Percentiles rank a stretch among this genome's conserved stretches.
Conservation (phyloP, 2,797 vertebrate genomes). For the Lagocephalus sceleratus region DNA sequence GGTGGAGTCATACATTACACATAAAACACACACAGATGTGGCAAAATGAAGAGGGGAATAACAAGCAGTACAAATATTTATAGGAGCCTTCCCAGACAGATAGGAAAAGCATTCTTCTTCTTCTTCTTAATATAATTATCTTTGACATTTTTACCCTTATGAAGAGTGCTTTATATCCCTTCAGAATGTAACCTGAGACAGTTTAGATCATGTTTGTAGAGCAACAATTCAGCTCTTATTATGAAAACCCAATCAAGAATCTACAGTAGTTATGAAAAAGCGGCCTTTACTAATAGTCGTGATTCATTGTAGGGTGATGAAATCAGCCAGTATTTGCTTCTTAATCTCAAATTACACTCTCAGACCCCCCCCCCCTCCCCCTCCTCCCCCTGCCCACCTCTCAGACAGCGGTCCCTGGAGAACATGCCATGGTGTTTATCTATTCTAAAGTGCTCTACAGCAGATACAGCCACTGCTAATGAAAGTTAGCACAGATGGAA, state of each 20-base stretch:
- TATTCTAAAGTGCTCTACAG: constrained; percentile 55
- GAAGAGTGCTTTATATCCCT: neutral
- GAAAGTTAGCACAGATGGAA: constrained; percentile 73
- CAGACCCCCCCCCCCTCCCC: too few relatives aligned
- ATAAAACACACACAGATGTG: constrained; percentile 7
- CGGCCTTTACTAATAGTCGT: too few relatives aligned
- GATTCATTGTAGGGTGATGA: constrained; percentile 22
- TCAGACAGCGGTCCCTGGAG: constrained; percentile 37
- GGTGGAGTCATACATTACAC: constrained; percentile 30
- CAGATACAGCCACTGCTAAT: constrained; percentile 67
- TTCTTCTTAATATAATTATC: neutral
- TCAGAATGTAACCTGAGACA: neutral
- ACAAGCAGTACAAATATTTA: neutral
- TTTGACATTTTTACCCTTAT: neutral
- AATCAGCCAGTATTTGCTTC: constrained; percentile 26
- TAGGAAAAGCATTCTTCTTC: neutral
- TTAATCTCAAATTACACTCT: constrained; percentile 2
- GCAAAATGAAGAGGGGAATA: neutral
- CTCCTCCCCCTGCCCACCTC: too few relatives aligned
- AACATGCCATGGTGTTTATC: constrained; percentile 50
- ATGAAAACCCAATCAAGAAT: constrained; percentile 25
- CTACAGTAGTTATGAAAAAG: constrained; percentile 19
- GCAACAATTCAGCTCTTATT: neutral
- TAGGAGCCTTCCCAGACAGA: too few relatives aligned
- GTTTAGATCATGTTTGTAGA: neutral